Evolutionary conservation across 2,113 vertebrate genomes (phyloP).

Genomic region (Coptodon rendalli): DNA sequence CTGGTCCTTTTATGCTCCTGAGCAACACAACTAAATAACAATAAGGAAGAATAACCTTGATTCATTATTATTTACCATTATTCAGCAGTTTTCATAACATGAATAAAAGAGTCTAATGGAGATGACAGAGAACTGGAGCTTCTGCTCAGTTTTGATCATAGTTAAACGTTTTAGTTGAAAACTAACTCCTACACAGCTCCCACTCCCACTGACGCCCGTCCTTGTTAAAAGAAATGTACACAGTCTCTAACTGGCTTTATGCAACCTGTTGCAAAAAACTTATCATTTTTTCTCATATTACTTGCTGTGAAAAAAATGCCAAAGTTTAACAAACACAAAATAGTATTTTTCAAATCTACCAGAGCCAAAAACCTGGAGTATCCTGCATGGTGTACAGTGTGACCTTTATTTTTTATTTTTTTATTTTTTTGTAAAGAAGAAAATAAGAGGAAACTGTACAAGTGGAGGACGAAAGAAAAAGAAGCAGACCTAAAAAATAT

Average conservation of each 20-base stretch:
- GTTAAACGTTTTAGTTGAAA: background rate
- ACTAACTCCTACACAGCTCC: background rate
- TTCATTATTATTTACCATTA: background rate
- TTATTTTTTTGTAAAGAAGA: background rate
- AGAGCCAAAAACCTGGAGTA: fast-evolving
- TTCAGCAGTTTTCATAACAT: background rate
- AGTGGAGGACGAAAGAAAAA: background rate
- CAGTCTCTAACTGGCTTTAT: background rate
- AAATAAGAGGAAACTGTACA: background rate
- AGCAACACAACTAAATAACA: background rate
- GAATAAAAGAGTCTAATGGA: background rate
- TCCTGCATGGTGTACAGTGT: background rate
- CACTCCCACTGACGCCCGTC: background rate
- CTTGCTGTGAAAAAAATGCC: background rate
- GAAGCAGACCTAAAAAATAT: background rate
- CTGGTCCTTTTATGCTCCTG: background rate
- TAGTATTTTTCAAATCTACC: background rate
- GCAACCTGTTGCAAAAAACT: background rate
- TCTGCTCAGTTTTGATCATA: background rate
- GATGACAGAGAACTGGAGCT: background rate
- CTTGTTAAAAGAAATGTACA: background rate
- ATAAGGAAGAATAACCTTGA: background rate
- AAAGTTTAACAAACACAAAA: background rate
- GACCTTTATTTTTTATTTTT: background rate
- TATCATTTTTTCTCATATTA: background rate